A percentile compares a stretch with the other conserved stretches of the same genome.
Conservation (phyloP, 2,113 vertebrate genomes). For the Cyprinodon brontotheroides region DNA sequence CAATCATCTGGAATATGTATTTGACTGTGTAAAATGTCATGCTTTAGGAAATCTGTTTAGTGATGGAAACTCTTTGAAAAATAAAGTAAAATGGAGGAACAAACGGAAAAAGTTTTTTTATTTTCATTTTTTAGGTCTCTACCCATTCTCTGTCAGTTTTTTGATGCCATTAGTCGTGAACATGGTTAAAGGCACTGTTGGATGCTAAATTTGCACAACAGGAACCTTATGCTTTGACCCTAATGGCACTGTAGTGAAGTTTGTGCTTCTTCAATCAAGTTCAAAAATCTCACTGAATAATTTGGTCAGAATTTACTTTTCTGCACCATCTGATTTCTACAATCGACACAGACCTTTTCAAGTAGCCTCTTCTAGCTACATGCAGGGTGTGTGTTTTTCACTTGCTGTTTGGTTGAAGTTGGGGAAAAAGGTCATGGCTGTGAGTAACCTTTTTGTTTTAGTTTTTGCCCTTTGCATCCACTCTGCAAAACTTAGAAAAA, state of each 20-base stretch:
- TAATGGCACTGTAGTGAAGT: constrained; percentile 46
- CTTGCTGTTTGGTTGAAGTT: neutral
- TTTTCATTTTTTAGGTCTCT: constrained; percentile 13
- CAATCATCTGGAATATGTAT: constrained; percentile 38
- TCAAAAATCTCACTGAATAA: constrained; percentile 26
- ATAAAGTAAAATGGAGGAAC: too few relatives aligned
- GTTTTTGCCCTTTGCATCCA: neutral
- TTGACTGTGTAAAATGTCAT: constrained; percentile 13
- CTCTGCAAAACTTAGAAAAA: neutral
- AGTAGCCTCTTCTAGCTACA: neutral
- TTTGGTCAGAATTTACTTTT: constrained; percentile 21
- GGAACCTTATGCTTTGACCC: constrained; percentile 41
- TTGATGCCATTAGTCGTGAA: constrained; percentile 42
- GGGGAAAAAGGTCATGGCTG: neutral
- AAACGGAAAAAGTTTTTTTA: too few relatives aligned
- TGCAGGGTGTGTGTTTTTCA: neutral
- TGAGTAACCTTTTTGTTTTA: neutral
- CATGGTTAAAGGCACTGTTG: constrained; percentile 54
- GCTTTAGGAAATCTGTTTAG: constrained; percentile 19
- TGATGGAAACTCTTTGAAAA: neutral
- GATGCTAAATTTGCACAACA: constrained; percentile 63
- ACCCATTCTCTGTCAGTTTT: constrained; percentile 66
- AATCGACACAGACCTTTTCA: neutral
- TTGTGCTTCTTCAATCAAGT: constrained; percentile 33
- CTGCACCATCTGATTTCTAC: neutral